These are phyloP conservation scores for Stercorarius parasiticus DNA, from an alignment of 2,113 vertebrate species.

Conservation along the genomic window DNA sequence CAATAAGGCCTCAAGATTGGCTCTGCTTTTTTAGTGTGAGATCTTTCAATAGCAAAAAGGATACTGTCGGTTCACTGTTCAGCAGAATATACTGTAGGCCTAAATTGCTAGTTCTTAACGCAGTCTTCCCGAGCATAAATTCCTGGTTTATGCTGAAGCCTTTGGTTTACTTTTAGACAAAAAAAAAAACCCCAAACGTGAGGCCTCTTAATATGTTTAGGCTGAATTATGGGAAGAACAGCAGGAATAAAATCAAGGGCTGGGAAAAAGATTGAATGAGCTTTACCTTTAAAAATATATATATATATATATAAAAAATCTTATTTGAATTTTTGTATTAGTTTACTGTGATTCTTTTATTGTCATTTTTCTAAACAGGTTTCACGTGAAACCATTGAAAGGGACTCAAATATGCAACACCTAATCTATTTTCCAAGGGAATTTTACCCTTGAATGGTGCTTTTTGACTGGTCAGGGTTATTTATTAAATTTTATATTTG, in stretches of 20 bases:
- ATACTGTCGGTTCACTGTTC: conserved; percentile 75
- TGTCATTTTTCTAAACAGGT: conserved; percentile 76
- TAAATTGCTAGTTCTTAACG: conserved; percentile 32
- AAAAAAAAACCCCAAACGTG: neutral
- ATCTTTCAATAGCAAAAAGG: conserved; percentile 59
- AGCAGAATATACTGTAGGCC: conserved; percentile 71
- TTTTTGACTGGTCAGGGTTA: conserved; percentile 93
- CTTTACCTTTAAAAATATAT: conserved; percentile 71
- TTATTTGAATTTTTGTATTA: conserved; percentile 72
- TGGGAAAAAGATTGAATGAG: conserved; percentile 70
- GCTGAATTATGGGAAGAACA: conserved; percentile 53
- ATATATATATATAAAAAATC: neutral
- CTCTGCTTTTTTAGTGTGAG: conserved; percentile 43
- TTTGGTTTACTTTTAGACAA: conserved; percentile 50
- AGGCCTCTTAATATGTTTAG: conserved; percentile 20
- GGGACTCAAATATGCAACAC: conserved; percentile 88
- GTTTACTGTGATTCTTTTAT: conserved; percentile 79
- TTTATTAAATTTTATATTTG: conserved; percentile 91
- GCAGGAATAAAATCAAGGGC: conserved; percentile 74
- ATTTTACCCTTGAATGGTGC: conserved; percentile 89
- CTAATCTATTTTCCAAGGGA: conserved; percentile 88
- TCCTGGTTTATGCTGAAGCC: conserved; percentile 52
- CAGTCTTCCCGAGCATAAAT: conserved; percentile 49
- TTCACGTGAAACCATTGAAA: conserved; percentile 80
- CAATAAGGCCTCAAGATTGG: conserved; percentile 50